Conservation (phyloP, 2,888 invertebrate species). For the Calameuta filiformis region DNA sequence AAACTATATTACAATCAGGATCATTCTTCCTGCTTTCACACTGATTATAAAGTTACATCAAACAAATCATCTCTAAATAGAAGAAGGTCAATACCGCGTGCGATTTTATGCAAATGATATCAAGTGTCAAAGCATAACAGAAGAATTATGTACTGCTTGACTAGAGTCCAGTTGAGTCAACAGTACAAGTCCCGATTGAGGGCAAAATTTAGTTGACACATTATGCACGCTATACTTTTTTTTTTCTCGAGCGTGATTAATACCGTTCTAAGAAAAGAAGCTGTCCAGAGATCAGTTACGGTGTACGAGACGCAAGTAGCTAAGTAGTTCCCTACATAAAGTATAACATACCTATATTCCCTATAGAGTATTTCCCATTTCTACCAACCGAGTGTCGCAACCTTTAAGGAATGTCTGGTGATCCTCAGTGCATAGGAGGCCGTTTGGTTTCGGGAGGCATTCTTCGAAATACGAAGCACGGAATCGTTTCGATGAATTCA, state of each 20-base stretch:
- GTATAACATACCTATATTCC: slow-evolving; percentile 13
- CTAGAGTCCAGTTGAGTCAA: neutral
- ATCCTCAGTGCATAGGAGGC: slow-evolving; percentile 22
- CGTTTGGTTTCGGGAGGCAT: neutral
- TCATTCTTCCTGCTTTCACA: neutral
- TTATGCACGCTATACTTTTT: slow-evolving; percentile 18
- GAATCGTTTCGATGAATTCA: neutral
- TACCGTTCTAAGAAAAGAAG: slow-evolving; percentile 21
- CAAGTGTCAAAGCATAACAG: neutral
- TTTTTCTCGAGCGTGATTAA: slow-evolving; percentile 29
- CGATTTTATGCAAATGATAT: neutral
- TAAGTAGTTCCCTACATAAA: neutral
- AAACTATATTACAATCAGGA: neutral
- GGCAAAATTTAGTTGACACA: slow-evolving; percentile 2
- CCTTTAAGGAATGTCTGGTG: slow-evolving; percentile 34
- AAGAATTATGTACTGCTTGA: neutral
- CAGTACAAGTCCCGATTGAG: neutral
- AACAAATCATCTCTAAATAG: neutral
- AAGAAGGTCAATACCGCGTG: neutral
- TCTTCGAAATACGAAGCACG: neutral
- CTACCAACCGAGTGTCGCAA: slow-evolving; percentile 25
- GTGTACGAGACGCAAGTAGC: slow-evolving; percentile 20
- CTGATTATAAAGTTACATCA: neutral
- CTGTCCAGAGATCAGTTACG: slow-evolving; percentile 19
- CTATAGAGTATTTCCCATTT: slow-evolving; percentile 22